These are phyloP conservation scores for Celastrina argiolus DNA, from an alignment of 2,888 invertebrate species.

Conservation along the genomic window DNA sequence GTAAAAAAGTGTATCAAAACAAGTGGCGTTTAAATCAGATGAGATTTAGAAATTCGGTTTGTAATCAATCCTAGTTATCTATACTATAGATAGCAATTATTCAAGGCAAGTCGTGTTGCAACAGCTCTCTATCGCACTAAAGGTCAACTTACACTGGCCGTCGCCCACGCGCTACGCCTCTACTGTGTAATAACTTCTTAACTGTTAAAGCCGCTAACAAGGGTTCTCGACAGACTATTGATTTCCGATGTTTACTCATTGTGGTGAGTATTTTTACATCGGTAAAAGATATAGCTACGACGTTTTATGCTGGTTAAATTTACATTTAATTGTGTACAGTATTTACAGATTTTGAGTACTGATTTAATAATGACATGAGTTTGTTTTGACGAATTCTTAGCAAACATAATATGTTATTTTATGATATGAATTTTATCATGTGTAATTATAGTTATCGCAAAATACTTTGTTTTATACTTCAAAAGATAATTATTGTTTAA, in stretches of 20 bases:
- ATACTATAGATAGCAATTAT: constrained; percentile 20
- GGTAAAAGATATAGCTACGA: not conserved
- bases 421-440: too few species aligned
- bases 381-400: too few species aligned
- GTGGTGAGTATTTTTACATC: not conserved
- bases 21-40: constrained; percentile 2
- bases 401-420: too few species aligned
- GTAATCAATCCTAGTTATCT: constrained; percentile 22
- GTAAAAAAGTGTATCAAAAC: constrained; percentile 7
- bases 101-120: constrained; percentile 20
- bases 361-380: not conserved
- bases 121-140: constrained; percentile 22
- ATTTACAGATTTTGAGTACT: not conserved
- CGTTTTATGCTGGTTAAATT: not conserved
- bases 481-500: too few species aligned
- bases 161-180: constrained; percentile 38
- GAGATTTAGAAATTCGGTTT: constrained; percentile 17
- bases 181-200: constrained; percentile 37
- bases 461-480: too few species aligned
- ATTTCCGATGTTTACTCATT: constrained; percentile 40
- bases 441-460: too few species aligned
- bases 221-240: constrained; percentile 28
- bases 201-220: constrained; percentile 33
- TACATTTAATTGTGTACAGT: not conserved
- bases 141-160: constrained; percentile 33